A percentile compares a stretch with the other conserved stretches of the same genome.
phyloP scores from a whole-genome alignment of 2,888 invertebrate genomes.

The Ferdinandea cuprea region DNA sequence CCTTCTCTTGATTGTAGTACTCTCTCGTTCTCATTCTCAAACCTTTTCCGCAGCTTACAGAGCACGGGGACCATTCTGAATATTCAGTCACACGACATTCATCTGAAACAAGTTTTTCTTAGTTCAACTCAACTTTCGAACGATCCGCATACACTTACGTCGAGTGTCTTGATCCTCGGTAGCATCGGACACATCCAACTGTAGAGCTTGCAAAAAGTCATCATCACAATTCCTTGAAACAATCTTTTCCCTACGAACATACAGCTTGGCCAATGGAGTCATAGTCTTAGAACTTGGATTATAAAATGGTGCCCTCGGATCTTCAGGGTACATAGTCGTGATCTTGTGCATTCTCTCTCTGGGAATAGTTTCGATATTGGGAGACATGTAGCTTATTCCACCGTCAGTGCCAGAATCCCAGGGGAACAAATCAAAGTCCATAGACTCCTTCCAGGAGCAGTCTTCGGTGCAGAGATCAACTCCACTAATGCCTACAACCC shows the following conservation, averaged over 20 bases:
- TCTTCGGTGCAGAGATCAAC: slow-evolving; percentile 94
- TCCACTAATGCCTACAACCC: slow-evolving; percentile 96
- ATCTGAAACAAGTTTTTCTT: too few species aligned
- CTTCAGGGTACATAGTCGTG: slow-evolving; percentile 95
- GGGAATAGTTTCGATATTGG: slow-evolving; percentile 90
- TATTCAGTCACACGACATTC: slow-evolving; percentile 92
- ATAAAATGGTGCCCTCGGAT: slow-evolving; percentile 96
- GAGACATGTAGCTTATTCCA: slow-evolving; percentile 95
- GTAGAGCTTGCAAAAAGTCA: slow-evolving; percentile 85
- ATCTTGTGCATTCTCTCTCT: slow-evolving; percentile 94
- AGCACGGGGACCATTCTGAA: slow-evolving; percentile 91
- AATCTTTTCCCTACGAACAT: slow-evolving; percentile 89
- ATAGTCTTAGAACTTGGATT: slow-evolving; percentile 88
- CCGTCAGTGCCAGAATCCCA: slow-evolving; percentile 98
- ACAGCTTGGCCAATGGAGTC: slow-evolving; percentile 92
- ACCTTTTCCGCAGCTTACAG: slow-evolving; percentile 95
- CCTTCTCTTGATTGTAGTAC: slow-evolving; percentile 89
- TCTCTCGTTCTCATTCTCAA: slow-evolving; percentile 89
- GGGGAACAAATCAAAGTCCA: slow-evolving; percentile 93
- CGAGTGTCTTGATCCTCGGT: slow-evolving; percentile 86
- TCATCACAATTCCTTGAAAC: slow-evolving; percentile 90
- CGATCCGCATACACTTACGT: slow-evolving; percentile 84
- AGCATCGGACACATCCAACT: slow-evolving; percentile 87
- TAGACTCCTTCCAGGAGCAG: slow-evolving; percentile 95
- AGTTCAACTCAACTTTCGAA: neutral